Percentiles rank a stretch among this genome's conserved stretches.
These are phyloP conservation scores for Nicator chloris DNA, from an alignment of 2,113 vertebrate genomes.

Conservation along the genomic window DNA sequence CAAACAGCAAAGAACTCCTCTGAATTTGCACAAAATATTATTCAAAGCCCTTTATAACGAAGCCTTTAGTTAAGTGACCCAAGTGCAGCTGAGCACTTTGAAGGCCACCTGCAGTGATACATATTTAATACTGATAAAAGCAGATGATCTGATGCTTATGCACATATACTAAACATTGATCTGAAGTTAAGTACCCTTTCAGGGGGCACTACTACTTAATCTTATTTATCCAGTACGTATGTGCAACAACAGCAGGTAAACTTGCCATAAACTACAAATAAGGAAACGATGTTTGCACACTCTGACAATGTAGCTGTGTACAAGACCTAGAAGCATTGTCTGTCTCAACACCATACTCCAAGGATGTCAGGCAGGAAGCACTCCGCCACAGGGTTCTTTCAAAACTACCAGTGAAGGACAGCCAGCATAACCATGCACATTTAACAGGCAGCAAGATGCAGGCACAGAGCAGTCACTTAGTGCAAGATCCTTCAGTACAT, in stretches of 20 bases:
- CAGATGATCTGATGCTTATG: background rate
- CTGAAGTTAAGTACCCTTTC: background rate
- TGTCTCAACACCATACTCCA: background rate
- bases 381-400: fast-evolving
- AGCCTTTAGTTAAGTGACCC: background rate
- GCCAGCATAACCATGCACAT: background rate
- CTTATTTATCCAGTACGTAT: background rate
- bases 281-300: background rate
- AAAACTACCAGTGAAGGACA: background rate
- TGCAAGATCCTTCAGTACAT: background rate
- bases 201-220: background rate
- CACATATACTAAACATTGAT: background rate
- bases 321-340: background rate
- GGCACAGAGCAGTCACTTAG: background rate
- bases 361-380: background rate
- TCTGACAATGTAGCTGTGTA: background rate
- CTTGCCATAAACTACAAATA: background rate
- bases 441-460: background rate
- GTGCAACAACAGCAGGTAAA: background rate
- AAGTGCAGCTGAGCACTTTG: background rate
- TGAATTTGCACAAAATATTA: background rate
- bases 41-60: background rate
- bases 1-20: background rate
- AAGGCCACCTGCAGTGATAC: background rate
- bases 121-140: background rate